Evolutionary conservation across 2,888 invertebrate genomes (phyloP), one percentile per base, ranked within the genome.

Genomic region (Alentia gelatinosa): DNA sequence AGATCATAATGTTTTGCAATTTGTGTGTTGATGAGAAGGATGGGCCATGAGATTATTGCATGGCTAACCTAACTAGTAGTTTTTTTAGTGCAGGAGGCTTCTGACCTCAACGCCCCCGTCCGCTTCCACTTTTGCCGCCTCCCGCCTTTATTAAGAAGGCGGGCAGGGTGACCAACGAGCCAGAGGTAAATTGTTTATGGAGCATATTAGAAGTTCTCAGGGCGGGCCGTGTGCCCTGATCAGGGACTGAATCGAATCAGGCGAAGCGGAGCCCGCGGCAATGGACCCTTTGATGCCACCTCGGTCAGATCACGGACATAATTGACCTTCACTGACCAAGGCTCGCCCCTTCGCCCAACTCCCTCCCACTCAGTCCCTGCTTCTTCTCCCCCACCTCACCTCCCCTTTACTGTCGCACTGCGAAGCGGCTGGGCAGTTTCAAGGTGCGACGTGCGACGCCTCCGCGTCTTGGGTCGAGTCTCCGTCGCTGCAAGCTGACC

Each of bases 251-350:
- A 86, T 86, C 30, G 86, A 86, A 86, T 86, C 42, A 47, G 47
- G 47, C 35, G 15, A 12, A 35, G 50, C n/a, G 33, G 50, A 26
- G 50, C 56, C 56, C n/a, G 56, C 56, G 74, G 74, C 74, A 26
- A 33, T 26, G 33, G 83, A n/a, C 40, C 47, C 86, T 86, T 86
- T 86, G 86, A 86, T 86, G 86, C 30, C 33, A 30, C 1, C 47
- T 50, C 33, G 50, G 86, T 26, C 50, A 86, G 86, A 86, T 86
- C 86, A 86, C 86, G 47, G 86, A 50, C 39, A 83, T 86, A 86
- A 86, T 86, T 86, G 86, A 86, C 86, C 86, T 86, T 86, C 86
- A 30, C 86, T 86, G 86, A 86, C 86, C 86, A 86, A 79, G 79
- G 79, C 79, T 39, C 79, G n/a, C n/a, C 79, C 12, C 37, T 19